Evolutionary conservation across 2,888 invertebrate species (phyloP), one percentile per base, ranked within the genome.

Genomic region (Parnassius glacialis): DNA sequence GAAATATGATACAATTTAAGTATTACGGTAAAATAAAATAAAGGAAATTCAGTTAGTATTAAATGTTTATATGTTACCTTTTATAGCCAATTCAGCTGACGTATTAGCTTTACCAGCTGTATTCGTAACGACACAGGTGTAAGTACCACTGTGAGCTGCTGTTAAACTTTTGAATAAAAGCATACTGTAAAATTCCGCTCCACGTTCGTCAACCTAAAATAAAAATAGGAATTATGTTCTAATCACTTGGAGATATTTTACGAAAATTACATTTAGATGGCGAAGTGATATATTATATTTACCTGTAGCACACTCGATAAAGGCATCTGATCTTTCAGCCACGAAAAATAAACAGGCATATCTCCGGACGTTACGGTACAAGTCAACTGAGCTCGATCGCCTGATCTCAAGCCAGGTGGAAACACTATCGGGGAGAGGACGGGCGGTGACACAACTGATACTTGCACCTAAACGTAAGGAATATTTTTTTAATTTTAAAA

Each of bases 391-490:
- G 96, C 94, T 71, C 97, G 92, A 83, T 97, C 95, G 61, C 96
- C 95, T 12, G 92, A 94, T 83, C 95, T 95, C 45, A 97, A 90
- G 71, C 95, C 96, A 59, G 95, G 94, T 0, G 97, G 96, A 79
- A 97, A 97, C 59, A 93, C 93, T 77, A 97, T 96, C 7, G 96
- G 95, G 70, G 97, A 96, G 74, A 97, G 94, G 62, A 96, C 94
- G n/a, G 97, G 97, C 10, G 97, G 97, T 0, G 92, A 91, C 79
- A 92, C 80, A 68, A 92, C 87, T 34, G 85, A 81, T 64, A 91
- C 74, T 81, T 89, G 89, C 11, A 90, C 87, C 91, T 91, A 59
- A 44, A 59, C 10, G 57, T 59, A 25, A 48, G 41, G 48, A 3
- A 47, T 41, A n/a, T 2, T 9, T n/a, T 52, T n/a, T 25, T 41